Percentiles rank a stretch among this genome's conserved stretches.
Conservation (phyloP, 2,113 vertebrate genomes). For the Chlamydotis undulata region DNA sequence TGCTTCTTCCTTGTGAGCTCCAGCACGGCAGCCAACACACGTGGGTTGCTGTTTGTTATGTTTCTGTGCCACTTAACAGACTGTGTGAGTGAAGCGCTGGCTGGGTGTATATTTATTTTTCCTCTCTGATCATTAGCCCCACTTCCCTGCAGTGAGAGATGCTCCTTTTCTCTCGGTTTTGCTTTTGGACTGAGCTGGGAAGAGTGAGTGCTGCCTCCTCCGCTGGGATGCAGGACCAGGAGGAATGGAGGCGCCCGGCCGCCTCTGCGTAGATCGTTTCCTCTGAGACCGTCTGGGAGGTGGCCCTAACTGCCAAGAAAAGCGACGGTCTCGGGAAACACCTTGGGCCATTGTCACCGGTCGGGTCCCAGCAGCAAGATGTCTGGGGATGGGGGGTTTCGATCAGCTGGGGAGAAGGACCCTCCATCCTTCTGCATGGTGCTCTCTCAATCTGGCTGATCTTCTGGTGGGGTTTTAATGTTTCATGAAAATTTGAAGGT, state of each 20-base stretch:
- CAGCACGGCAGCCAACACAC: accelerated
- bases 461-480: neutral
- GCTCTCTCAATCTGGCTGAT: neutral
- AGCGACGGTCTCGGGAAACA: neutral
- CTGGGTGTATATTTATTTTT: neutral
- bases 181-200: neutral
- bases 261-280: neutral
- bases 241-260: neutral
- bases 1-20: neutral
- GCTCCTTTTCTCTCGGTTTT: neutral
- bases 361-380: neutral
- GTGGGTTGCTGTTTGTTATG: neutral
- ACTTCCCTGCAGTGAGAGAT: neutral
- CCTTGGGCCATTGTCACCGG: neutral
- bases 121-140: neutral
- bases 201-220: accelerated
- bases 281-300: neutral
- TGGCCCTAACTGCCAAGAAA: neutral
- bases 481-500: neutral
- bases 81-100: neutral
- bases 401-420: neutral
- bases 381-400: neutral
- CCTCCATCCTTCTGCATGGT: neutral
- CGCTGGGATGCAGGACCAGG: neutral
- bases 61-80: neutral